Base-by-base conservation (phyloP, 1,140 invertebrate species). In the Drosophila baimaii region DNA sequence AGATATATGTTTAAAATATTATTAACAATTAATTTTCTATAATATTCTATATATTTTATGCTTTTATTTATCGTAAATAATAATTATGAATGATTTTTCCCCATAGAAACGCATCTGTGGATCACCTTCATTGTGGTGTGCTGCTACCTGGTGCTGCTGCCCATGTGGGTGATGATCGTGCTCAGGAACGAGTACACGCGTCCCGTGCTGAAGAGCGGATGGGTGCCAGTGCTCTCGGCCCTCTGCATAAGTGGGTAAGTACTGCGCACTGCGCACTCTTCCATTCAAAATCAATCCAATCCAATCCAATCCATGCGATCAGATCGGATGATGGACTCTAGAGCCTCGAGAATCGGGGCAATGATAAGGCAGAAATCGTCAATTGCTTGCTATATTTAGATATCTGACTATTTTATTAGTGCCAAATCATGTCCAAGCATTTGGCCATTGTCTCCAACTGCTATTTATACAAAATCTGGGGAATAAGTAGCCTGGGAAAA, bases 171-270 rank as follows among this genome's bases (percentile, higher is more conserved):
- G 17, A 94, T 94, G 77, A 93, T 97, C 29, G 96, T 97, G 12
- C 93, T 94, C 49, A 94, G 94, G 57, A 97, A 97, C 92, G 94
- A 95, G 68, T 97, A 97, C 77, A 98, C 97, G 2, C 95, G 94
- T 78, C 94, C 94, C 47, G 95, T 98, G 12, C 93, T 98, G 49
- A 96, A 94, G 41, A 95, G 95, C 29, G 97, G 97, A 27, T 98
- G 97, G 97, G 94, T 95, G 6, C 97, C 97, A 9, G 97, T 98
- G 46, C 94, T 98, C 29, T 95, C 95, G 13, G 97, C 97, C 21
- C 94, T 98, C 78, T 95, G 97, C 73, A 98, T 98, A 72, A 97
- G 97, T 91, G 97, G 96, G 96, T 97, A 93, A 19, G 79, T 76
- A 57, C 19, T 59, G 27, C 33, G 44, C 1, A 47, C n/a, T 37